Percentiles rank a stretch among this genome's conserved stretches.
Evolutionary conservation across 2,888 invertebrate genomes (phyloP).

Genomic region (Noctua fimbriata): DNA sequence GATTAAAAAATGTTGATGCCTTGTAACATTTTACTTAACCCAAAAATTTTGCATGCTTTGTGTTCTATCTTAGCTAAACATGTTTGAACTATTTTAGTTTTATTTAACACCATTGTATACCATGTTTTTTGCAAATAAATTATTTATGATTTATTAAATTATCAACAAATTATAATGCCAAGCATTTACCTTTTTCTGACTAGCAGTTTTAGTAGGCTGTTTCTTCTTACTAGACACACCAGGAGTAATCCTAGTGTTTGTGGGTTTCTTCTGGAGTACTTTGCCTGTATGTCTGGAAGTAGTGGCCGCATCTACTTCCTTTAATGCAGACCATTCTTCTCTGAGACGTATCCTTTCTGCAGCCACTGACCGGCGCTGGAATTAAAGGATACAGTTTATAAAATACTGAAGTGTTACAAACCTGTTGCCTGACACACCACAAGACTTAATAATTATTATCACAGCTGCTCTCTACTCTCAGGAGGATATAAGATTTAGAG

Average conservation of each 20-base stretch:
- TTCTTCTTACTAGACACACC: slow-evolving; percentile 39
- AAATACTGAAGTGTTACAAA: background rate
- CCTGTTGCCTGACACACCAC: background rate
- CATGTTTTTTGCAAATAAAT: too few species aligned
- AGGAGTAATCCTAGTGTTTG: slow-evolving; percentile 43
- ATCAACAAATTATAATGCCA: background rate
- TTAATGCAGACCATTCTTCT: slow-evolving; percentile 86
- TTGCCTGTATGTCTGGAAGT: slow-evolving; percentile 27
- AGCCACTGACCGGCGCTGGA: slow-evolving; percentile 84
- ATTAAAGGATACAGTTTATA: slow-evolving; percentile 22
- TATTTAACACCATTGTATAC: too few species aligned
- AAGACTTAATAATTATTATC: background rate
- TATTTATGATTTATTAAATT: too few species aligned
- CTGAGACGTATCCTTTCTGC: slow-evolving; percentile 81
- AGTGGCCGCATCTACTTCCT: slow-evolving; percentile 72
- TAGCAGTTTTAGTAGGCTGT: slow-evolving; percentile 7
- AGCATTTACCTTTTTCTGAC: slow-evolving; percentile 50
- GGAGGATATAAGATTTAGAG: background rate
- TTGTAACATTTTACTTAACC: too few species aligned
- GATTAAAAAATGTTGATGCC: too few species aligned
- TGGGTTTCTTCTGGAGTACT: slow-evolving; percentile 48
- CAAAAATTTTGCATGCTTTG: too few species aligned
- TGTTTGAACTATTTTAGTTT: too few species aligned
- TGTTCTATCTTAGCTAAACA: too few species aligned
- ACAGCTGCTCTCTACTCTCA: background rate